Evolutionary conservation across 2,888 invertebrate genomes (phyloP), one percentile per base, ranked within the genome.

Genomic region (Venusia cambrica): DNA sequence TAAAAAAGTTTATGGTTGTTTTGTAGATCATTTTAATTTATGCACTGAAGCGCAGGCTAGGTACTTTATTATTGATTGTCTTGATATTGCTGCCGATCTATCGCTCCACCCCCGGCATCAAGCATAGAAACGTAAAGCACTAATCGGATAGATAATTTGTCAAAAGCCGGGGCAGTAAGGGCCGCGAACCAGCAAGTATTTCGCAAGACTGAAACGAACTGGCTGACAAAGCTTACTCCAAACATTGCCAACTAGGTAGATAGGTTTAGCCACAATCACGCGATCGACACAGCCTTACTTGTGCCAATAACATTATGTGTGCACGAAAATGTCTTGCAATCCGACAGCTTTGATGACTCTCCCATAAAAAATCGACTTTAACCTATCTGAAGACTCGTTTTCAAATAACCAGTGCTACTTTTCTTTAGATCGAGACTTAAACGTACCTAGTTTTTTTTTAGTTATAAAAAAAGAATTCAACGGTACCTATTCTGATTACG

Each of bases 251-350:
- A 77, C 74, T 73, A 63, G 71, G 71, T 76, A 72, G 73, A 71
- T 79, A 80, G 75, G 68, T 78, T 78, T 75, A 71, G 71, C 72
- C 62, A 62, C 63, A 62, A 67, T 57, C 84, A 81, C 83, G 83
- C 83, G 80, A 84, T 75, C 69, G 51, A 62, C 62, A 54, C 61
- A 60, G 56, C 57, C 50, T 54, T 51, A 54, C 55, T 57, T 64
- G 62, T 52, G 59, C 55, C 56, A 51, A 49, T 63, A 60, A 68
- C 61, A 69, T 68, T 61, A 56, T 65, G 45, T 56, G 56, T 60
- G 55, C 65, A 68, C 60, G 67, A 69, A 57, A 58, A 52, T 49
- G 40, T 55, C 35, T 39, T 9, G 16, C 32, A 32, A 5, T 33
- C 21, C 14, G 26, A 31, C 13, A 20, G 12, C 19, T 26, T 41